Conservation (phyloP, 2,797 vertebrate species). For the Vireo griseus region DNA sequence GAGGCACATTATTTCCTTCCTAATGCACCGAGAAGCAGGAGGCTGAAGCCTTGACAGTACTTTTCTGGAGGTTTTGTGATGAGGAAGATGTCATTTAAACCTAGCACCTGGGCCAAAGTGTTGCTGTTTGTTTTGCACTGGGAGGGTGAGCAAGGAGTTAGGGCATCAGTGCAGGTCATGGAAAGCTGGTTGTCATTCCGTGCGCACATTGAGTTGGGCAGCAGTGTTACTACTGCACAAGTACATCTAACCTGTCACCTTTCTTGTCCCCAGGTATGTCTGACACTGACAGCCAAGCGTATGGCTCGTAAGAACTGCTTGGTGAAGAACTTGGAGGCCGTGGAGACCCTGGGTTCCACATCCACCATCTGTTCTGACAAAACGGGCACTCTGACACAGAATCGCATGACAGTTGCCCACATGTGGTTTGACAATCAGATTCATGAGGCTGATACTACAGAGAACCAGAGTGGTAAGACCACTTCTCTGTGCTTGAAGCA, state of each 20-base stretch:
- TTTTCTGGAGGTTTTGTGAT: not conserved
- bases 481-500: not conserved
- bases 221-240: not conserved
- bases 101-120: not conserved
- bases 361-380: constrained; percentile 89
- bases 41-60: not conserved
- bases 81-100: not conserved
- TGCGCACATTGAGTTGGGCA: not conserved
- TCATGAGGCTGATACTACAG: constrained; percentile 86
- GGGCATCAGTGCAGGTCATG: not conserved
- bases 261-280: constrained; percentile 81
- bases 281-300: constrained; percentile 95
- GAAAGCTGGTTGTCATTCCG: not conserved
- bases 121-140: not conserved
- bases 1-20: not conserved
- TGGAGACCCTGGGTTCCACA: constrained; percentile 91
- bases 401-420: constrained; percentile 87
- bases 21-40: not conserved
- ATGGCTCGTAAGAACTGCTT: constrained; percentile 98
- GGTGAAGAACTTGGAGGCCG: constrained; percentile 94
- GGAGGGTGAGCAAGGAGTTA: not conserved
- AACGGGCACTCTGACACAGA: constrained; percentile 87
- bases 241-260: not conserved
- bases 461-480: constrained; percentile 86
- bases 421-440: constrained; percentile 93